A percentile compares a stretch with the other conserved stretches of the same genome.
phyloP scores from a whole-genome alignment of 1,140 invertebrate genomes.

The Scaptomyza graminum region DNA sequence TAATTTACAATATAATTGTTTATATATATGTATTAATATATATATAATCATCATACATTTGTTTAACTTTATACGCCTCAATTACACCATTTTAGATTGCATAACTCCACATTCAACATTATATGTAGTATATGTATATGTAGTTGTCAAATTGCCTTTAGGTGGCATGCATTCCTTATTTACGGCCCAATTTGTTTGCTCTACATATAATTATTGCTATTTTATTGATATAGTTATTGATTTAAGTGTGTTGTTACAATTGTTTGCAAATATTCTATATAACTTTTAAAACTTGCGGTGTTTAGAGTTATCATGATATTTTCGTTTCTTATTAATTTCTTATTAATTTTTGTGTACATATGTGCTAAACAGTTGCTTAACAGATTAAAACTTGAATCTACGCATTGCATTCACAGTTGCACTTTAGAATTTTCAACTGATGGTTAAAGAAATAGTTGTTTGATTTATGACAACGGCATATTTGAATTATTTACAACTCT shows the following conservation, averaged over 20 bases:
- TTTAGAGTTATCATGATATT: conserved; percentile 62
- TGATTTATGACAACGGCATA: conserved; percentile 38
- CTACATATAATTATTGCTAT: conserved; percentile 77
- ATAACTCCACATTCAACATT: conserved; percentile 26
- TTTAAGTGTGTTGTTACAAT: conserved; percentile 56
- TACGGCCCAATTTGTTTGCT: conserved; percentile 37
- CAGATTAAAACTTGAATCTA: conserved; percentile 37
- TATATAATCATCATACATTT: conserved; percentile 48
- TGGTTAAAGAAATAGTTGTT: conserved; percentile 34
- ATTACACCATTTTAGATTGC: conserved; percentile 50
- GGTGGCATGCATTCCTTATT: conserved; percentile 43
- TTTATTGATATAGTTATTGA: conserved; percentile 65
- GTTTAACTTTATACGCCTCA: conserved; percentile 50
- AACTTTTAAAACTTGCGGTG: conserved; percentile 56
- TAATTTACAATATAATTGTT: conserved; percentile 70
- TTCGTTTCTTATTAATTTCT: conserved; percentile 15
- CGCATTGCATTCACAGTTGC: conserved; percentile 26
- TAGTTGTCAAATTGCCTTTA: conserved; percentile 49
- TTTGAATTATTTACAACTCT: conserved; percentile 45
- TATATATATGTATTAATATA: conserved; percentile 51
- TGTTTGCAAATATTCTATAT: conserved; percentile 33
- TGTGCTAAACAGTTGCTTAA: conserved; percentile 62
- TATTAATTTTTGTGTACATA: conserved; percentile 30
- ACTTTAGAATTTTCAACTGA: conserved; percentile 34
- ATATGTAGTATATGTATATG: conserved; percentile 9